Evolutionary conservation across 2,888 invertebrate genomes (phyloP).

Genomic region (Phoronis australis): DNA sequence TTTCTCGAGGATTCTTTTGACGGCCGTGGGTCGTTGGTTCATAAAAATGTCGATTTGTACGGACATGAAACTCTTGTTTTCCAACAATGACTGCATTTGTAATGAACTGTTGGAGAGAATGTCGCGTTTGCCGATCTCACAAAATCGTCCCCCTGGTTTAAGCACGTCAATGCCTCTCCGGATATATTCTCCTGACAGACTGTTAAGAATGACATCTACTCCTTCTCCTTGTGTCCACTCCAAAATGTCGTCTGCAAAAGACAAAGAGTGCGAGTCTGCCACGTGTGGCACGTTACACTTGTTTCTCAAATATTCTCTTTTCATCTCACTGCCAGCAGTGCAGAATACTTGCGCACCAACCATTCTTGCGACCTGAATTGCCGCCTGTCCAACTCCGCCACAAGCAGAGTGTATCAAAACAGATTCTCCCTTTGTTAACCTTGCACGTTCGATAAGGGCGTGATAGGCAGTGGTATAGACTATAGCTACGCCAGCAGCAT

Average conservation of each 20-base stretch:
- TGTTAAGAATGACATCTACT: constrained; percentile 2
- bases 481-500: neutral
- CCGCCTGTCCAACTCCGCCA: constrained; percentile 33
- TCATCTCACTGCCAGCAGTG: neutral
- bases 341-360: neutral
- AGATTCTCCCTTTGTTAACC: constrained; percentile 20
- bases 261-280: constrained; percentile 2
- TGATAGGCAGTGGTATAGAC: neutral
- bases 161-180: neutral
- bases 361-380: constrained; percentile 3
- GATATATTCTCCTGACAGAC: constrained; percentile 1
- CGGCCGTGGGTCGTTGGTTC: neutral
- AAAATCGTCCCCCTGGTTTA: constrained; percentile 1
- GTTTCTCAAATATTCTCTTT: neutral
- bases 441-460: neutral
- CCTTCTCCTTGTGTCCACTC: constrained; percentile 4
- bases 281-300: neutral
- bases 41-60: constrained; percentile 4
- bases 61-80: constrained; percentile 4
- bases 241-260: constrained; percentile 1
- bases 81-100: constrained; percentile 1
- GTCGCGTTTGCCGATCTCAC: constrained; percentile 4
- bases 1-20: neutral
- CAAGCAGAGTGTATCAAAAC: constrained; percentile 45
- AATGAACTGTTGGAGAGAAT: constrained; percentile 1